Percentiles rank a stretch among this genome's conserved stretches.
phyloP scores from a whole-genome alignment of 1,140 invertebrate species.

The Sitophilus oryzae region DNA sequence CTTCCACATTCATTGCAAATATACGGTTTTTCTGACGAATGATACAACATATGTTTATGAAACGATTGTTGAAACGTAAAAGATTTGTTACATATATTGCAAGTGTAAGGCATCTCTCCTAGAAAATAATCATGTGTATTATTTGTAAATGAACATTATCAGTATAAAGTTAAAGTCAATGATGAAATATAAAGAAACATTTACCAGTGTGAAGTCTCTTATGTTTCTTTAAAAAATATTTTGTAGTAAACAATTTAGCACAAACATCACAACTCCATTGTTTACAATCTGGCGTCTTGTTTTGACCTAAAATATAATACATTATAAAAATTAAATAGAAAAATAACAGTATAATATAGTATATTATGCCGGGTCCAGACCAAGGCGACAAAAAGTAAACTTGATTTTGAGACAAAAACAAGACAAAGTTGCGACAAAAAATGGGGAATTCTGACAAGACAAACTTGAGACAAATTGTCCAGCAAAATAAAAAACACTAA shows the following conservation, averaged over 20 bases:
- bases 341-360: too few species aligned
- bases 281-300: conserved; percentile 32
- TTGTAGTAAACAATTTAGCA: conserved; percentile 78
- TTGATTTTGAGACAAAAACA: too few species aligned
- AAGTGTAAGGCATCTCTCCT: conserved; percentile 84
- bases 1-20: conserved; percentile 71
- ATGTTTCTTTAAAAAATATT: conserved; percentile 86
- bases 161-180: not conserved
- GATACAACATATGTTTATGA: conserved; percentile 81
- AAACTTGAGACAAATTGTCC: too few species aligned
- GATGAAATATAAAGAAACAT: not conserved
- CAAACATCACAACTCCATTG: conserved; percentile 79
- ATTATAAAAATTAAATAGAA: too few species aligned
- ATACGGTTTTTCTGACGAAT: conserved; percentile 80
- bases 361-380: too few species aligned
- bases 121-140: conserved; percentile 34
- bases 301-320: conserved; percentile 8
- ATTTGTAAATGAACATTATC: conserved; percentile 8
- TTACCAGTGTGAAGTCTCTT: conserved; percentile 71
- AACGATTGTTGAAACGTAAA: conserved; percentile 90
- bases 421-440: too few species aligned
- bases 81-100: conserved; percentile 76
- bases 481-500: too few species aligned
- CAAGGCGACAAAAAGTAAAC: too few species aligned
- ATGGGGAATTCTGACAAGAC: too few species aligned